Conservation (phyloP, 92 coral and sea anemone genomes). For the Porites cylindrica region DNA sequence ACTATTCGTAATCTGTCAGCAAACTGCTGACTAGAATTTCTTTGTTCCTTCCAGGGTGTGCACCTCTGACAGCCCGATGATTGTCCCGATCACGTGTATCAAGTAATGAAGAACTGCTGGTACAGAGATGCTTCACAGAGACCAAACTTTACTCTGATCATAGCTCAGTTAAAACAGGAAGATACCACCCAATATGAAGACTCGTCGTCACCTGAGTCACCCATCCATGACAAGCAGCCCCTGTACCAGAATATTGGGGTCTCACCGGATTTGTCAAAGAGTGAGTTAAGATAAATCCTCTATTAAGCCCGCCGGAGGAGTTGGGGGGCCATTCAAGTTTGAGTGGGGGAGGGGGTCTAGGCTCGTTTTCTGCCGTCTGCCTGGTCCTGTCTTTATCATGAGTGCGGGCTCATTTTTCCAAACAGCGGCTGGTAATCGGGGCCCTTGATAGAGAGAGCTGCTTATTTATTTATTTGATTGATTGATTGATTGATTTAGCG, state of each 20-base stretch:
- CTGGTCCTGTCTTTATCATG: too few species aligned
- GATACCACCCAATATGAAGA: conserved; percentile 34
- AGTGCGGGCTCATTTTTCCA: too few species aligned
- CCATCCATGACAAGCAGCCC: conserved; percentile 37
- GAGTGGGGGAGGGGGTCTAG: too few species aligned
- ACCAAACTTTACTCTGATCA: conserved; percentile 80
- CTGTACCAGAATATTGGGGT: conserved; percentile 32
- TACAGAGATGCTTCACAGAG: conserved; percentile 77
- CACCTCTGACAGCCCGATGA: conserved; percentile 93
- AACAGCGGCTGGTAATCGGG: too few species aligned
- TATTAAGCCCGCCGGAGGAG: background rate
- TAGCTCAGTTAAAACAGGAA: conserved; percentile 78
- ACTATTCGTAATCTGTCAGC: background rate
- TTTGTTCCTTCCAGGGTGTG: conserved; percentile 74
- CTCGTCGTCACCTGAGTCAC: background rate
- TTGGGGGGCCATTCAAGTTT: too few species aligned
- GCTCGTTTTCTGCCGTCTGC: too few species aligned
- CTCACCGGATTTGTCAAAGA: background rate
- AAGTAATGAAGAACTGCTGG: conserved; percentile 93
- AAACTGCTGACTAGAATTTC: background rate
- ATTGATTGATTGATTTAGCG: too few species aligned
- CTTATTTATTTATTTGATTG: too few species aligned
- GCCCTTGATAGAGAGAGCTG: too few species aligned
- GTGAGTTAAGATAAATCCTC: background rate
- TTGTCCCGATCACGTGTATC: conserved; percentile 88